Conservation (phyloP, 2,113 vertebrate genomes). For the Nipponia nippon region DNA sequence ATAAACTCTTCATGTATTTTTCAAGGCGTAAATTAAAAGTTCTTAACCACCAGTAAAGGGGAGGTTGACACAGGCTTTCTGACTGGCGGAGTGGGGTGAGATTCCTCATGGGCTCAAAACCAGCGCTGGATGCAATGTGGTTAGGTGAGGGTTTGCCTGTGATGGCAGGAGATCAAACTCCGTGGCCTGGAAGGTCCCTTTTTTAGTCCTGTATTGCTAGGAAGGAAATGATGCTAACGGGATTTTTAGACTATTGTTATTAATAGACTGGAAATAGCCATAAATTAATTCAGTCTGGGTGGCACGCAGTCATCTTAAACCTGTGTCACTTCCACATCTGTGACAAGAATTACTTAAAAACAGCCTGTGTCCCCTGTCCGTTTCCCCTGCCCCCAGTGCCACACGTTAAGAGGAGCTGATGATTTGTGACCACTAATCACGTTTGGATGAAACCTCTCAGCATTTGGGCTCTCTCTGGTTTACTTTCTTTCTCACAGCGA, state of each 20-base stretch:
- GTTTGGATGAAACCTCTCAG: background rate
- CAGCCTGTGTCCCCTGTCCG: accelerated
- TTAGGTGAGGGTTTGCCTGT: background rate
- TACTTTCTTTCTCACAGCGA: background rate
- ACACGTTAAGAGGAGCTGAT: accelerated
- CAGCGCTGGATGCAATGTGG: accelerated
- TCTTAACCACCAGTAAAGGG: background rate
- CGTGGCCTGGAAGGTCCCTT: accelerated
- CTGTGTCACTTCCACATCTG: background rate
- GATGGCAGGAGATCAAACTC: background rate
- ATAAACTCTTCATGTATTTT: background rate
- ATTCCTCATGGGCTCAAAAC: accelerated
- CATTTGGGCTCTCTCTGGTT: accelerated
- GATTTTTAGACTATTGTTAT: background rate
- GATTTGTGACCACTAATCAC: accelerated
- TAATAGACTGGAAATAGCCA: background rate
- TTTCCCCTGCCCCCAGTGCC: background rate
- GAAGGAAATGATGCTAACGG: background rate
- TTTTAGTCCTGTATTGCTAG: background rate
- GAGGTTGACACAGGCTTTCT: background rate
- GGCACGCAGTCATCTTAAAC: background rate
- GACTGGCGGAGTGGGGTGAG: background rate
- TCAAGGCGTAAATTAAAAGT: background rate
- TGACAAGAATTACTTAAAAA: background rate
- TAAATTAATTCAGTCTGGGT: background rate